Percentiles rank a stretch among this genome's conserved stretches.
Evolutionary conservation across 2,113 vertebrate genomes (phyloP).

Genomic region (Toxotes jaculatrix): DNA sequence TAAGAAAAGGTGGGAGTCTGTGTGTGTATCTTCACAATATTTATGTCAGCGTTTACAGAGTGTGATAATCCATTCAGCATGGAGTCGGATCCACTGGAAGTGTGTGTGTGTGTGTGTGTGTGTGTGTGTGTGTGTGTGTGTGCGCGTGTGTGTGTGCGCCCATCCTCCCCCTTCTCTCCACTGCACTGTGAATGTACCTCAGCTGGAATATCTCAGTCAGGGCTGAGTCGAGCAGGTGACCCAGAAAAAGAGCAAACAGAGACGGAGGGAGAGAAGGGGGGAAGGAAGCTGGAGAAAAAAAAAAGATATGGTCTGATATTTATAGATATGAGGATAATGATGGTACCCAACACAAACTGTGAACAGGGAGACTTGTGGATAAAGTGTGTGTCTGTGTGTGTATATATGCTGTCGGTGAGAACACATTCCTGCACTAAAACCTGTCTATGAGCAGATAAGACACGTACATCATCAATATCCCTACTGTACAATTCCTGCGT

Average conservation of each 20-base stretch:
- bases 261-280: conserved; percentile 57
- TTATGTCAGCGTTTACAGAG: conserved; percentile 47
- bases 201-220: conserved; percentile 67
- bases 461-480: conserved; percentile 55
- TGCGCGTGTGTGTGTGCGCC: conserved; percentile 21
- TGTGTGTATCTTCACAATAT: conserved; percentile 22
- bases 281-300: conserved; percentile 26
- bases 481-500: conserved; percentile 20
- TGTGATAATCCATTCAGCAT: conserved; percentile 64
- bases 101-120: conserved; percentile 31
- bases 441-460: conserved; percentile 71
- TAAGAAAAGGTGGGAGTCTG: conserved; percentile 1
- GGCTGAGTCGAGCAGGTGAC: conserved; percentile 74
- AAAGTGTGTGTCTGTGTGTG: conserved; percentile 47
- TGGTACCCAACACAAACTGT: conserved; percentile 59
- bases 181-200: conserved; percentile 65
- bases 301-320: conserved; percentile 69
- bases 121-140: conserved; percentile 3
- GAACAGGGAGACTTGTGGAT: conserved; percentile 56
- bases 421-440: conserved; percentile 56
- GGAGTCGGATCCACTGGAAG: conserved; percentile 37
- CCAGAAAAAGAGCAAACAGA: conserved; percentile 74
- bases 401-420: conserved; percentile 7
- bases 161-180: not conserved
- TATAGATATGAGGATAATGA: conserved; percentile 78